Evolutionary conservation across 2,888 invertebrate species (phyloP), one percentile per base, ranked within the genome.

Genomic region (Clostera curtula): DNA sequence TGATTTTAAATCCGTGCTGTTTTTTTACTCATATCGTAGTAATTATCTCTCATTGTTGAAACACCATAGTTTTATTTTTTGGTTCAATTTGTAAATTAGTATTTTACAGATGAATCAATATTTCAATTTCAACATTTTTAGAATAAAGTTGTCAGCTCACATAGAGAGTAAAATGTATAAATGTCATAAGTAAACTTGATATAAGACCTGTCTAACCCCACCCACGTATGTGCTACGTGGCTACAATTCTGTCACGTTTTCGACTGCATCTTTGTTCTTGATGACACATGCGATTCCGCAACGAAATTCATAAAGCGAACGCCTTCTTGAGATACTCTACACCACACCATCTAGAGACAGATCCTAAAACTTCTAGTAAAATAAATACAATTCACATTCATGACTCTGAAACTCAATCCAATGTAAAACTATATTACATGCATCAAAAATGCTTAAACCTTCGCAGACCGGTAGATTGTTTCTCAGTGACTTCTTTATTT

Each of bases 401-500:
- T 40, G 18, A 25, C 31, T 27, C 30, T 27, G 30, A 34, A 36
- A 34, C 27, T 34, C 17, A 29, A 33, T 37, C 40, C 27, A 42
- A 25, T 44, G 45, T 32, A 39, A 43, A 31, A 28, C 27, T 10
- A 26, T 40, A 40, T 37, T 32, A 19, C 24, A 29, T 40, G 37
- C 12, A 20, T 35, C 25, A 24, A 36, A 42, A 7, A 22, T 14
- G 15, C 19, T 40, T 31, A 49, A 50, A 38, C 47, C 40, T 40
- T 46, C 34, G 31, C 38, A 43, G 35, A 56, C 51, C 49, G 44
- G 40, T 27, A 40, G 43, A 50, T 56, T 58, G 61, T 58, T 59
- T 55, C 56, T 37, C 45, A 44, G 48, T 51, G 58, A 41, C 52
- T 56, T 55, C 56, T 63, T 71, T 72, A 72, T 66, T 72, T 68